Percentiles rank a stretch among this genome's conserved stretches.
Conservation (phyloP, 1,140 invertebrate species). For the Meteorus sp. region DNA sequence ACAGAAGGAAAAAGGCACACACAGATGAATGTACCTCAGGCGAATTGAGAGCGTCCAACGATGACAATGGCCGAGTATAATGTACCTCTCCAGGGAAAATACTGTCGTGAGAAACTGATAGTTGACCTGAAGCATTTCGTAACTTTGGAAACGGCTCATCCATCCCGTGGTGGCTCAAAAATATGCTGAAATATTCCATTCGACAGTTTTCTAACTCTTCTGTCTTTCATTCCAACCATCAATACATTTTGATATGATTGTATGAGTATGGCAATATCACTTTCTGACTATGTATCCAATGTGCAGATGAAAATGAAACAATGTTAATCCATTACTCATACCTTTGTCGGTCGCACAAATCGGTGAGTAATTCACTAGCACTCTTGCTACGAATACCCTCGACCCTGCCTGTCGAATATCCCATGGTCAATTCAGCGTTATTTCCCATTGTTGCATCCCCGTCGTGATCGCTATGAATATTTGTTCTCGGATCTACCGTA, state of each 20-base stretch:
- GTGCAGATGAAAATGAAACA: no score
- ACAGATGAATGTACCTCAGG: slow-evolving; percentile 47
- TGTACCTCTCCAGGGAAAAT: slow-evolving; percentile 69
- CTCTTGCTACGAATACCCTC: slow-evolving; percentile 67
- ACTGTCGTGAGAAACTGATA: slow-evolving; percentile 78
- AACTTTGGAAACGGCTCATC: slow-evolving; percentile 51
- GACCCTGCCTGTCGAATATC: slow-evolving; percentile 49
- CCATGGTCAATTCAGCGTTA: no score
- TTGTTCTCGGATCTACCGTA: slow-evolving; percentile 48
- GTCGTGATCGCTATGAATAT: slow-evolving; percentile 39
- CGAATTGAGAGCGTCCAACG: slow-evolving; percentile 48
- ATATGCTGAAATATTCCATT: slow-evolving; percentile 43
- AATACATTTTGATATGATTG: no score
- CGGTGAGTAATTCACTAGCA: slow-evolving; percentile 68
- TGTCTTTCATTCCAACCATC: no score
- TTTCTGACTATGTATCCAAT: no score
- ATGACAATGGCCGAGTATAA: slow-evolving; percentile 51
- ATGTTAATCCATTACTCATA: no score
- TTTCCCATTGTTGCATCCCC: slow-evolving; percentile 52
- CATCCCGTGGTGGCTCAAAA: slow-evolving; percentile 38
- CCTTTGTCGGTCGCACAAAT: slow-evolving; percentile 50
- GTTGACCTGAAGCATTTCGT: slow-evolving; percentile 47
- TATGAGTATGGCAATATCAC: no score
- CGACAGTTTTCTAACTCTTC: no score
- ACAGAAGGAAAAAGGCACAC: neutral